A percentile compares a stretch with the other conserved stretches of the same genome.
Conservation (phyloP, 2,113 vertebrate species). For the Pseudopipra pipra region DNA sequence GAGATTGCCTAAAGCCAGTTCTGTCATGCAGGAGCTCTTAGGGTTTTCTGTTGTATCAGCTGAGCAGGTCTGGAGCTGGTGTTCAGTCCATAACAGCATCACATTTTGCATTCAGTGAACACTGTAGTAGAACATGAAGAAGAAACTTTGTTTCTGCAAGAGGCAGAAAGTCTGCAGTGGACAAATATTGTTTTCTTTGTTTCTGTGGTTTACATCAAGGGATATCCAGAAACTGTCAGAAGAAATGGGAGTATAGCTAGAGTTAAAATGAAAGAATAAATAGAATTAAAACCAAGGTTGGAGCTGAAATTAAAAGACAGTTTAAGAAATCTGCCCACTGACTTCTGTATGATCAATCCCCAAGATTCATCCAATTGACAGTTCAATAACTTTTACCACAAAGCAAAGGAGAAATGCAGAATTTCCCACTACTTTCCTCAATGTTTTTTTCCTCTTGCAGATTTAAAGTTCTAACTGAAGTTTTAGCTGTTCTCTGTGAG, state of each 20-base stretch:
- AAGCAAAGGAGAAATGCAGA: neutral
- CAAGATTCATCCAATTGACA: neutral
- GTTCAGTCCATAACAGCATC: neutral
- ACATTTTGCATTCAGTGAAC: neutral
- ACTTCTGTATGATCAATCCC: neutral
- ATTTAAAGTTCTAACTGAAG: neutral
- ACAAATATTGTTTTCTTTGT: neutral
- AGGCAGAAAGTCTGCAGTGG: neutral
- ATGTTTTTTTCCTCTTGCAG: neutral
- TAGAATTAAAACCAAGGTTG: neutral
- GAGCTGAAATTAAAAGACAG: neutral
- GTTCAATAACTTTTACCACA: neutral
- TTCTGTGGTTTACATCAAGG: neutral
- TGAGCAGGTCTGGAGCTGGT: neutral
- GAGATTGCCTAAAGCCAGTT: neutral
- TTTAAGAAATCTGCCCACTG: neutral
- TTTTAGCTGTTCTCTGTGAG: neutral
- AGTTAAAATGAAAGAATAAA: neutral
- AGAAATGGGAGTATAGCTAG: neutral
- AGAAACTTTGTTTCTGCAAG: neutral
- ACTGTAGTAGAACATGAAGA: neutral
- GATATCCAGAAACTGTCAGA: neutral
- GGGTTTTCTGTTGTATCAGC: neutral
- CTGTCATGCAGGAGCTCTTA: neutral
- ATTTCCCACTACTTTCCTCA: neutral